Evolutionary conservation across 2,888 invertebrate genomes (phyloP).

Genomic region (Acronicta leporina): DNA sequence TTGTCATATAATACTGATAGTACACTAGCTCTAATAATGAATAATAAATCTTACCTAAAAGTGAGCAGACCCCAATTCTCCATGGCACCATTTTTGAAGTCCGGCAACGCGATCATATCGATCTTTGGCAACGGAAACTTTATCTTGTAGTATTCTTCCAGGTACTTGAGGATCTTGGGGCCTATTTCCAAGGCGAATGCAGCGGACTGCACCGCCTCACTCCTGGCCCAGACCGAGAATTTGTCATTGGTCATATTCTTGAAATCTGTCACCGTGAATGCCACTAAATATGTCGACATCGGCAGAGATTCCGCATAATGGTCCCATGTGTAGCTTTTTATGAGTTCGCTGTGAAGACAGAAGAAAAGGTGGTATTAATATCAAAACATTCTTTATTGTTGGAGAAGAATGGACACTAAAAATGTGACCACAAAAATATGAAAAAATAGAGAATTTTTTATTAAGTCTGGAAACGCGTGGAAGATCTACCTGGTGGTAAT

Average conservation of each 20-base stretch:
- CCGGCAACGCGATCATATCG: slow-evolving; percentile 97
- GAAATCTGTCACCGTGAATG: slow-evolving; percentile 95
- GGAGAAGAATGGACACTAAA: no score
- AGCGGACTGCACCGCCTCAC: slow-evolving; percentile 92
- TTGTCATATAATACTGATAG: no score
- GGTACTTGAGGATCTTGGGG: slow-evolving; percentile 91
- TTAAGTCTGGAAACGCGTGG: no score
- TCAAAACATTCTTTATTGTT: not conserved
- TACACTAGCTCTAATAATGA: no score
- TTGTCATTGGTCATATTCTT: slow-evolving; percentile 87
- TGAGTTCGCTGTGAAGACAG: slow-evolving; percentile 79
- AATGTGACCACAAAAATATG: no score
- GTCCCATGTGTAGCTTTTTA: slow-evolving; percentile 93
- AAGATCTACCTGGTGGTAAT: no score
- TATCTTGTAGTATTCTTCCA: slow-evolving; percentile 93
- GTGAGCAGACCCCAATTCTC: slow-evolving; percentile 96
- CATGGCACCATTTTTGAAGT: slow-evolving; percentile 97
- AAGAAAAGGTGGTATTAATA: not conserved
- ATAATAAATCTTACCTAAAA: slow-evolving; percentile 87
- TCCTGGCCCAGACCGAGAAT: slow-evolving; percentile 92
- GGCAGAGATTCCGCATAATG: slow-evolving; percentile 93
- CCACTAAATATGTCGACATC: slow-evolving; percentile 97
- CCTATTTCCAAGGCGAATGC: slow-evolving; percentile 94
- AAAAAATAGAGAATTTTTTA: no score
- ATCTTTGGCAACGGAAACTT: slow-evolving; percentile 94